Evolutionary conservation across 1,140 invertebrate genomes (phyloP).

Genomic region (Hypsibius dujardini): DNA sequence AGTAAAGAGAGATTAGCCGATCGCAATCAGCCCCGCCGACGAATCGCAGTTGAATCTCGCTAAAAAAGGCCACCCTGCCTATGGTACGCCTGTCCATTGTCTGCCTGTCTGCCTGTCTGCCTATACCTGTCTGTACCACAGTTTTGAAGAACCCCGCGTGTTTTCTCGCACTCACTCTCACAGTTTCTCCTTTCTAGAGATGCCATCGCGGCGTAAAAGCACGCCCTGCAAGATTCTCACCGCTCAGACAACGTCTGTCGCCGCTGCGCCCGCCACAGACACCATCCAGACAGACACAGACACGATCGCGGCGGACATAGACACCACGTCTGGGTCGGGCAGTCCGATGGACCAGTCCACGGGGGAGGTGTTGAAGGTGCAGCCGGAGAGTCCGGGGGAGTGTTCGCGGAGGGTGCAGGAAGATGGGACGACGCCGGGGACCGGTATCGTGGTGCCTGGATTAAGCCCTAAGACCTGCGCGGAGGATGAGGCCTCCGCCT

Average conservation of each 20-base stretch:
- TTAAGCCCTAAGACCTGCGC: too few species aligned
- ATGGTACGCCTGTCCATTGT: too few species aligned
- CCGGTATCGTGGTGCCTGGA: not conserved
- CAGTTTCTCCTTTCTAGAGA: not conserved
- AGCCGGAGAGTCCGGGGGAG: conserved; percentile 15
- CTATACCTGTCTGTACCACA: too few species aligned
- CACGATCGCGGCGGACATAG: not conserved
- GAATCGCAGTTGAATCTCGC: too few species aligned
- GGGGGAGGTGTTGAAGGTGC: not conserved
- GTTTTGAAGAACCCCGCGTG: too few species aligned
- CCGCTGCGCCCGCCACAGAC: not conserved
- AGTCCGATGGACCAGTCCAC: conserved; percentile 11
- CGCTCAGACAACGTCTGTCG: not conserved
- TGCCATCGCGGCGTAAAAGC: conserved; percentile 15
- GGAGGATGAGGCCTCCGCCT: not conserved
- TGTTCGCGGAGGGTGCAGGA: not conserved
- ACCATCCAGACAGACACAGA: not conserved
- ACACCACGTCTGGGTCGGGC: not conserved
- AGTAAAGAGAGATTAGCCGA: too few species aligned
- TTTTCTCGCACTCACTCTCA: too few species aligned
- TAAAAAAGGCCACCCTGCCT: too few species aligned
- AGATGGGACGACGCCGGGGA: not conserved
- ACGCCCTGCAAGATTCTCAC: conserved; percentile 12
- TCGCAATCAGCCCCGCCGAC: too few species aligned
- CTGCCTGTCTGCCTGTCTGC: not conserved